Evolutionary conservation across 2,797 vertebrate species (phyloP), one percentile per base, ranked within the genome.

Genomic region (Alfaro cultratus): DNA sequence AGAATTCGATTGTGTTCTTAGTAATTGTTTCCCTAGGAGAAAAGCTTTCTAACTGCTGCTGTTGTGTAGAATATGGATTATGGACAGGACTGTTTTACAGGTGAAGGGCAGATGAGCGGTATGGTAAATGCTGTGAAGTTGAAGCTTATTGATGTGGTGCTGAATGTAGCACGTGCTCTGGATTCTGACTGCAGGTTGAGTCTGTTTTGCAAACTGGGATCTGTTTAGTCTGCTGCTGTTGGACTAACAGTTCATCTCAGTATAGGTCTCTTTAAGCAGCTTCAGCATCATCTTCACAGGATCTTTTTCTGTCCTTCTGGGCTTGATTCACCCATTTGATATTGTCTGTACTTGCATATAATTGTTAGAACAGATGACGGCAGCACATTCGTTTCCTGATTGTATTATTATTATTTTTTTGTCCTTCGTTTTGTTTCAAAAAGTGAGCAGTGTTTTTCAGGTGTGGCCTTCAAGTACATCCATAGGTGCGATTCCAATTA

Each of bases 171-270:
- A 36, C 57, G 49, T 34, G 18, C 73, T 78, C 16, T 46, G 72
- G 80, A 29, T 68, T 49, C 53, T 31, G 75, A 23, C 72, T 67
- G 75, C 79, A 67, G 75, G 15, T 15, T 11, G 51, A 53, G 51
- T 53, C 51, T 53, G 51, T 53, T 53, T 53, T 53, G 51, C 51
- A 55, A 55, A n/a, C 51, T 11, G 51, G 21, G 51, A 53, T 53
- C 23, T 53, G 26, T n/a, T 55, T 55, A n/a, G 23, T 10, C 26
- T 31, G 55, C n/a, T 29, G 55, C n/a, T 60, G 55, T 31, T 31
- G 55, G 55, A 57, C 23, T 29, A 57, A 13, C 11, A 57, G 18
- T 23, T 23, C 49, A 23, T 51, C 49, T 55, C 51, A 55, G 51
- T 55, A n/a, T 26, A 53, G 1, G 23, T 26, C 23, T 26, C 51